A percentile compares a stretch with the other conserved stretches of the same genome.
These are phyloP conservation scores for Melinaea marsaeus DNA, from an alignment of 2,888 invertebrate genomes.

Conservation along the genomic window DNA sequence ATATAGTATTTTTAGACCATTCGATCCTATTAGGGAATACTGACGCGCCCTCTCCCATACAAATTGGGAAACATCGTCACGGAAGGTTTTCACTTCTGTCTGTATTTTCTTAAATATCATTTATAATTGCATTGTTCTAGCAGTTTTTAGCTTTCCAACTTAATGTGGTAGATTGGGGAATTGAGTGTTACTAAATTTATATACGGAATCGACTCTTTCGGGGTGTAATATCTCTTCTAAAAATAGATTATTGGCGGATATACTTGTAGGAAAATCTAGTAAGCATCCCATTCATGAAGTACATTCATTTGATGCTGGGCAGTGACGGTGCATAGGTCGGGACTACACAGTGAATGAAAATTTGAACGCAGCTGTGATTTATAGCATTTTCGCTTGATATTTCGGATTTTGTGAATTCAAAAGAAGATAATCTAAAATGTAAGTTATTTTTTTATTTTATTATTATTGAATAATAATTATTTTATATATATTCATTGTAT, in stretches of 20 bases:
- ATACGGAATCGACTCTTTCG: slow-evolving; percentile 28
- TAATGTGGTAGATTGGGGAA: slow-evolving; percentile 14
- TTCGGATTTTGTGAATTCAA: slow-evolving; percentile 20
- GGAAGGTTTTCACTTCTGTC: slow-evolving; percentile 66
- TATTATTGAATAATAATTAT: too few species aligned
- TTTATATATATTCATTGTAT: too few species aligned
- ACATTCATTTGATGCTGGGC: slow-evolving; percentile 62
- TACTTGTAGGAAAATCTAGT: slow-evolving; percentile 53
- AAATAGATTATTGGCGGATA: slow-evolving; percentile 58
- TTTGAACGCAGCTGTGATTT: slow-evolving; percentile 17
- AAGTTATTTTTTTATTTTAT: slow-evolving; percentile 12
- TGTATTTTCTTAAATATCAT: slow-evolving; percentile 60
- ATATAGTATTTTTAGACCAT: slow-evolving; percentile 71
- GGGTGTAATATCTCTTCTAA: slow-evolving; percentile 47
- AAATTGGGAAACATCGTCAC: slow-evolving; percentile 63
- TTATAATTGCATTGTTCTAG: slow-evolving; percentile 48
- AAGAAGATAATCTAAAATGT: slow-evolving; percentile 21
- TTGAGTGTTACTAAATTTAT: not conserved
- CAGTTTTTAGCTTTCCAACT: slow-evolving; percentile 20
- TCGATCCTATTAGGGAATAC: slow-evolving; percentile 60
- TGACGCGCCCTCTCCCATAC: slow-evolving; percentile 74
- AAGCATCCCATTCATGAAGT: slow-evolving; percentile 67
- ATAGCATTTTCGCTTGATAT: slow-evolving; percentile 1
- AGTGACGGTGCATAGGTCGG: slow-evolving; percentile 58
- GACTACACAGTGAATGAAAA: slow-evolving; percentile 45